Evolutionary conservation across 2,797 vertebrate genomes (phyloP).

Genomic region (Gastrophryne carolinensis): DNA sequence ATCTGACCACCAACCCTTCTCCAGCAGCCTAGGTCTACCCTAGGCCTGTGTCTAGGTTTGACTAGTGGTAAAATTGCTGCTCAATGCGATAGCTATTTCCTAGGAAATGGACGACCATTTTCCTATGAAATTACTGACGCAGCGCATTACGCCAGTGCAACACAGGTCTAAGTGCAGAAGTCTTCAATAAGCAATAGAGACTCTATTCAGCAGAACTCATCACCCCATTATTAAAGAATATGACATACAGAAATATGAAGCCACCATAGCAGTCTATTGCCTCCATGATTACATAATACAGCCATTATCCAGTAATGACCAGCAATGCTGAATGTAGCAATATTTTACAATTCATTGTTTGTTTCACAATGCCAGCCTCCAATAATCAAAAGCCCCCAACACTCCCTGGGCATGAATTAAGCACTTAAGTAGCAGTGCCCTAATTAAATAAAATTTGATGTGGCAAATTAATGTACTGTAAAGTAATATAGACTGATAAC

Average conservation of each 20-base stretch:
- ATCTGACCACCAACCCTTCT: no score
- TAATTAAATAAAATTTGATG: constrained; percentile 43
- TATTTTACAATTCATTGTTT: not conserved
- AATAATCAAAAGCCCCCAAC: not conserved
- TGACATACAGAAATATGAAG: not conserved
- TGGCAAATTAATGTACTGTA: constrained; percentile 42
- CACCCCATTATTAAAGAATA: no score
- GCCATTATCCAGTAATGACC: not conserved
- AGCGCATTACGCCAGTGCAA: no score
- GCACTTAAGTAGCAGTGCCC: constrained; percentile 30
- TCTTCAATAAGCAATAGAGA: no score
- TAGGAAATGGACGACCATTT: no score
- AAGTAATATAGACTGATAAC: constrained; percentile 40
- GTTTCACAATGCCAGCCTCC: not conserved
- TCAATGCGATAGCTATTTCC: no score
- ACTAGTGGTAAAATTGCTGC: no score
- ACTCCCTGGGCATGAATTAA: constrained; percentile 25
- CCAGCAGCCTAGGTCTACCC: no score
- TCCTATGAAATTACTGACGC: no score
- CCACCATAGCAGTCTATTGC: not conserved
- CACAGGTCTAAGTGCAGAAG: no score
- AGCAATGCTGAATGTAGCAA: not conserved
- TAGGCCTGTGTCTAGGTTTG: no score
- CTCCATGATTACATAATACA: not conserved
- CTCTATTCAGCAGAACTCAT: no score